These are phyloP conservation scores for Slavum lentiscoides DNA, from an alignment of 2,888 invertebrate genomes.

Conservation along the genomic window DNA sequence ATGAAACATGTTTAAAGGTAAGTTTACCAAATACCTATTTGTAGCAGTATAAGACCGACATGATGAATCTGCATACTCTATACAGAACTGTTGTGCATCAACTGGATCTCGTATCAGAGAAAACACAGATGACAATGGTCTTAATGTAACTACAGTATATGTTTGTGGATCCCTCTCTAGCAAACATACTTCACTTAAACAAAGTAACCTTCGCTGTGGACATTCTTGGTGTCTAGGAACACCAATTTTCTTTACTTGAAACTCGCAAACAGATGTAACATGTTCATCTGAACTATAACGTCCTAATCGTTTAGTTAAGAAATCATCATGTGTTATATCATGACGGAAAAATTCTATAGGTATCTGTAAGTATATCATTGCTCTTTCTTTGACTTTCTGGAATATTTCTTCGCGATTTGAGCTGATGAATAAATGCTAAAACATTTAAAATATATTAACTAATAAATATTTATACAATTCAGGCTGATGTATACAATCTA, in stretches of 20 bases:
- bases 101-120: conserved; percentile 86
- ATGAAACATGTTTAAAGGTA: not conserved
- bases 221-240: conserved; percentile 81
- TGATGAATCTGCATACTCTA: conserved; percentile 93
- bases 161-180: conserved; percentile 96
- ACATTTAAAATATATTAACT: conserved; percentile 26
- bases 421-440: conserved; percentile 82
- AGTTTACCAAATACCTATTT: conserved; percentile 70
- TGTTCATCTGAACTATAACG: conserved; percentile 93
- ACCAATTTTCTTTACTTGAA: conserved; percentile 89
- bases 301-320: conserved; percentile 85
- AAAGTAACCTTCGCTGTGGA: conserved; percentile 79
- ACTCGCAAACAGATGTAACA: conserved; percentile 95
- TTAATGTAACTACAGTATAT: conserved; percentile 87
- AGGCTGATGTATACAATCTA: too few relatives aligned
- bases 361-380: conserved; percentile 78
- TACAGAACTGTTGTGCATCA: conserved; percentile 89
- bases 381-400: conserved; percentile 81
- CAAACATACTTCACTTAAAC: conserved; percentile 92
- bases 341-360: conserved; percentile 81
- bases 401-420: conserved; percentile 84
- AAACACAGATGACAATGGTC: conserved; percentile 82
- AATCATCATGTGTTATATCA: conserved; percentile 82
- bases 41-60: conserved; percentile 86
- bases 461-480: conserved; percentile 5